Percentiles rank a stretch among this genome's conserved stretches.
Evolutionary conservation across 1,140 invertebrate species (phyloP).

Genomic region (Scaptomyza hsui): DNA sequence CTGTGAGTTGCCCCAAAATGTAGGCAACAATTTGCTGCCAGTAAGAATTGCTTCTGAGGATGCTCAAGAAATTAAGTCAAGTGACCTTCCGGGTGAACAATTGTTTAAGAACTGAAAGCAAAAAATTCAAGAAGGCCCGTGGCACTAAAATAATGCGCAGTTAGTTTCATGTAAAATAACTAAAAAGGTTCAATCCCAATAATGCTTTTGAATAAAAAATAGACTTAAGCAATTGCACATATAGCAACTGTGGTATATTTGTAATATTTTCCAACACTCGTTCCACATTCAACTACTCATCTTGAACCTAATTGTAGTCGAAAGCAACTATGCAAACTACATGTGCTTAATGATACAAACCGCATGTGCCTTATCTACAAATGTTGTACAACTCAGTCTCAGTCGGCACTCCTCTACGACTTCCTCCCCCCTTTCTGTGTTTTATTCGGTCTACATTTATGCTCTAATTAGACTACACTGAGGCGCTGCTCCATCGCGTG

Average conservation of each 20-base stretch:
- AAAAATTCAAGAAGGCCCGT: too few species aligned
- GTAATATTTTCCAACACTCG: too few species aligned
- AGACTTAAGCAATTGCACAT: too few species aligned
- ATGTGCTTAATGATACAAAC: slow-evolving; percentile 1
- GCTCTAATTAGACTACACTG: slow-evolving; percentile 63
- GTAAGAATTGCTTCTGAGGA: neutral
- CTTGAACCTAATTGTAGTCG: neutral
- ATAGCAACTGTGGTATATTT: too few species aligned
- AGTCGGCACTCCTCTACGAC: slow-evolving; percentile 7
- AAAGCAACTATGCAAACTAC: slow-evolving; percentile 11
- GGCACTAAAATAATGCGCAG: too few species aligned
- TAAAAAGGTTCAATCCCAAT: too few species aligned
- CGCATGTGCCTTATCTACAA: slow-evolving; percentile 23
- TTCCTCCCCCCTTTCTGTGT: neutral
- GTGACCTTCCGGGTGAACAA: neutral
- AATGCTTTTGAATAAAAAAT: too few species aligned
- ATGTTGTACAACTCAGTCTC: neutral
- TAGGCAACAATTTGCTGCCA: slow-evolving; percentile 54
- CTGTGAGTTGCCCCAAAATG: slow-evolving; percentile 19
- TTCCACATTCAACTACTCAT: neutral
- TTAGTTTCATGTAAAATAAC: too few species aligned
- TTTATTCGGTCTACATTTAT: slow-evolving; percentile 41
- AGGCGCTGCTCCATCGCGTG: slow-evolving; percentile 42
- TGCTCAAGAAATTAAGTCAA: slow-evolving; percentile 11
- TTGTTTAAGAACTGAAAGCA: too few species aligned